Evolutionary conservation across 2,888 invertebrate genomes (phyloP).

Genomic region (Parascotia fuliginaria): DNA sequence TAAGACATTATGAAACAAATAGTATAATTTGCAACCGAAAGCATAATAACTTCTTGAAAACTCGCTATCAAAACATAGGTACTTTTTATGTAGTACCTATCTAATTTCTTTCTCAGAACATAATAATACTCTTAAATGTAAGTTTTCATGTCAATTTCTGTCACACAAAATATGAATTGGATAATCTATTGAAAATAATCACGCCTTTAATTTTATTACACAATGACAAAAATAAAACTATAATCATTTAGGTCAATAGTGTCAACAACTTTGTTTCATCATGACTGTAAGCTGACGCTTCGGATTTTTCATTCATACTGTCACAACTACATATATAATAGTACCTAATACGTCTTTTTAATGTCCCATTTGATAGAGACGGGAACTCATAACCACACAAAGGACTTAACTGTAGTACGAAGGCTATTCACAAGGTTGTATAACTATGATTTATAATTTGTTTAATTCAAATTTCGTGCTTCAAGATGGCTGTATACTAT

Average conservation of each 20-base stretch:
- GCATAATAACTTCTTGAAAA: no score
- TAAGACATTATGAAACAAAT: no score
- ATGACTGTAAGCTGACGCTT: conserved; percentile 33
- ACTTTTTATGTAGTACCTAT: no score
- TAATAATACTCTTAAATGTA: no score
- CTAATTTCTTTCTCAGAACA: no score
- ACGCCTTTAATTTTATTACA: not conserved
- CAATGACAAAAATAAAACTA: conserved; percentile 7
- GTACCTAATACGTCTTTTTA: conserved; percentile 83
- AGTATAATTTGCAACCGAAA: no score
- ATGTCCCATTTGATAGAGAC: conserved; percentile 79
- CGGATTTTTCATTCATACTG: conserved; percentile 71
- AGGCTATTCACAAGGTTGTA: conserved; percentile 80
- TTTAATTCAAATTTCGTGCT: conserved; percentile 79
- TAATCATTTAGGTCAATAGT: conserved; percentile 26
- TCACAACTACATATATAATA: conserved; percentile 77
- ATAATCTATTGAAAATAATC: not conserved
- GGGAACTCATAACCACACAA: conserved; percentile 71
- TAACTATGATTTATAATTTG: conserved; percentile 76
- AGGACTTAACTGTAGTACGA: conserved; percentile 66
- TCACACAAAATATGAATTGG: not conserved
- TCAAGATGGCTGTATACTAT: conserved; percentile 42
- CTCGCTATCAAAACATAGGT: no score
- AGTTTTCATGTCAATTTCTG: no score
- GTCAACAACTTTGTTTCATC: conserved; percentile 29